phyloP scores from a whole-genome alignment of 2,888 invertebrate genomes.

The Latheticus oryzae region DNA sequence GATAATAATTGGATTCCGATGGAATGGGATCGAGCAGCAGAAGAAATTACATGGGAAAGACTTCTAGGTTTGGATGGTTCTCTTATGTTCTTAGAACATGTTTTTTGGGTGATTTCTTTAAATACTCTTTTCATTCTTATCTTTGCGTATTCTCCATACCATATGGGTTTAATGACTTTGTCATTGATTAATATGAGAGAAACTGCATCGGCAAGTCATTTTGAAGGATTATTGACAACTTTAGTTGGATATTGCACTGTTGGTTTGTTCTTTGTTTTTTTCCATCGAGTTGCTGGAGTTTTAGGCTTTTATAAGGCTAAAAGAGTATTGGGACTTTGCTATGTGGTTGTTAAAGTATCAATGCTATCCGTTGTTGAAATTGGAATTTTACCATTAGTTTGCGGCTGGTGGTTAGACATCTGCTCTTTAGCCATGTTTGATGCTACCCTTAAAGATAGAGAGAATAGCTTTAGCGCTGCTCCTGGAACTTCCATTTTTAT shows the following conservation, averaged over 20 bases:
- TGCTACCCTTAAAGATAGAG: conserved; percentile 87
- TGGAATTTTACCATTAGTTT: conserved; percentile 94
- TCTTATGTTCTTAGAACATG: conserved; percentile 96
- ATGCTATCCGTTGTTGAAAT: conserved; percentile 96
- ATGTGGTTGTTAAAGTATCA: conserved; percentile 92
- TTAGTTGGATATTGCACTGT: conserved; percentile 94
- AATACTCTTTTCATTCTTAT: conserved; percentile 97
- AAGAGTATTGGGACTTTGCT: conserved; percentile 90
- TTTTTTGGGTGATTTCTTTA: conserved; percentile 98
- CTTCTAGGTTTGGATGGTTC: conserved; percentile 96
- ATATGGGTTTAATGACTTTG: conserved; percentile 90
- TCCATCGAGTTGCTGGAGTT: conserved; percentile 86
- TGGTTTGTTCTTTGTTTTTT: conserved; percentile 81
- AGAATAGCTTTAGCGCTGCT: conserved; percentile 87
- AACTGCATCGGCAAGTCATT: conserved; percentile 81
- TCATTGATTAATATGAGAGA: conserved; percentile 76
- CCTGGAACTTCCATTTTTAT: conserved; percentile 98
- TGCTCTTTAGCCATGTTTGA: conserved; percentile 95
- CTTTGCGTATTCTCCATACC: conserved; percentile 97
- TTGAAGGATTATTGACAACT: conserved; percentile 93
- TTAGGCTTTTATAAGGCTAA: conserved; percentile 84
- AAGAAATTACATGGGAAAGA: conserved; percentile 98
- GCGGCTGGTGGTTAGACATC: conserved; percentile 99
- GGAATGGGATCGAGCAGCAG: conserved; percentile 98
- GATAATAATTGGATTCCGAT: conserved; percentile 97